phyloP scores from a whole-genome alignment of 2,888 invertebrate species.

The Drosophila nigricruria region DNA sequence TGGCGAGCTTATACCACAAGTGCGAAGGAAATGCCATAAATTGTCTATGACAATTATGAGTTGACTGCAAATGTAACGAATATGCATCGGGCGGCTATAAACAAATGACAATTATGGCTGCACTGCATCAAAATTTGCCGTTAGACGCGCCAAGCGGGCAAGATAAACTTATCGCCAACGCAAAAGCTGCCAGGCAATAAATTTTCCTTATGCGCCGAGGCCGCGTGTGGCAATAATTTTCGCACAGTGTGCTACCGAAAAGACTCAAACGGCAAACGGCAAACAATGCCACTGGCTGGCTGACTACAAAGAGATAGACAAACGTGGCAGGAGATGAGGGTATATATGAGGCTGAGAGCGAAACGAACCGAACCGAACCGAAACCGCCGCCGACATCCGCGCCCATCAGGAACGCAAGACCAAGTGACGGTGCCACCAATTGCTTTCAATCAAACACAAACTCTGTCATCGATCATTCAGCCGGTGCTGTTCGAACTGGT shows the following conservation, averaged over 20 bases:
- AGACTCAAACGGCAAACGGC: constrained; percentile 6
- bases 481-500: constrained; percentile 31
- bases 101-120: constrained; percentile 55
- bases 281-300: constrained; percentile 40
- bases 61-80: constrained; percentile 32
- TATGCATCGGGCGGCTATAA: constrained; percentile 35
- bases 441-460: constrained; percentile 84
- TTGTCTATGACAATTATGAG: constrained; percentile 30
- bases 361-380: constrained; percentile 11
- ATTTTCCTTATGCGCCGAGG: constrained; percentile 54
- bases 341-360: constrained; percentile 15
- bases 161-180: constrained; percentile 61
- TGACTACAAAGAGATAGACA: constrained; percentile 5
- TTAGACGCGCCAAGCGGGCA: constrained; percentile 33
- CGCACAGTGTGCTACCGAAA: constrained; percentile 44
- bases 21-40: constrained; percentile 22
- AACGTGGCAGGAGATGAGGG: constrained; percentile 4
- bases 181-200: constrained; percentile 59
- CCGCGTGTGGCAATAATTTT: constrained; percentile 70
- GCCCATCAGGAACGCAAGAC: constrained; percentile 55
- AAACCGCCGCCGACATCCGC: constrained; percentile 38
- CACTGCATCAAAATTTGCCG: constrained; percentile 59
- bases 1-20: background rate
- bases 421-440: constrained; percentile 81
- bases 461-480: constrained; percentile 83